These are phyloP conservation scores for Drosophila santomea DNA, from an alignment of 1,140 invertebrate genomes.

Conservation along the genomic window DNA sequence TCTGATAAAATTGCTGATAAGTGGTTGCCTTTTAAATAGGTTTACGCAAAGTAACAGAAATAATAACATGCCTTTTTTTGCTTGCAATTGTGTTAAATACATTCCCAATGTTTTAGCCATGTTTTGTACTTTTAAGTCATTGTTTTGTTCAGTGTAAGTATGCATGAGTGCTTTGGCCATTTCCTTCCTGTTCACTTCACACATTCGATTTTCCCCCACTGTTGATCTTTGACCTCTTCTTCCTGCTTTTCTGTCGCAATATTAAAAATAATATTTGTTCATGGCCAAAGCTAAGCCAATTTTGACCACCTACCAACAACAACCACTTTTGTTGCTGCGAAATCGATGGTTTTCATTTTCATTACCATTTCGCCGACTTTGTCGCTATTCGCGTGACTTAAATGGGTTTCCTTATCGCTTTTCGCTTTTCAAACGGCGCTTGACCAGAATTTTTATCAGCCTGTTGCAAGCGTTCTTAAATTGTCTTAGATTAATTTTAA, in stretches of 20 bases:
- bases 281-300: slow-evolving; percentile 76
- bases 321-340: slow-evolving; percentile 29
- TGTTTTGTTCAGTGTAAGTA: background rate
- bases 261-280: slow-evolving; percentile 75
- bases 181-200: slow-evolving; percentile 24
- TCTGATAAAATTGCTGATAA: too few relatives aligned
- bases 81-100: too few relatives aligned
- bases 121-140: too few relatives aligned
- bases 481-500: slow-evolving; percentile 54
- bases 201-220: slow-evolving; percentile 12
- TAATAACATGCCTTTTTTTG: too few relatives aligned
- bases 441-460: slow-evolving; percentile 39
- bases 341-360: slow-evolving; percentile 37
- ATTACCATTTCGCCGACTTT: background rate
- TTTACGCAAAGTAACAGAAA: too few relatives aligned
- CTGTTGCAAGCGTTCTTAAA: slow-evolving; percentile 47
- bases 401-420: slow-evolving; percentile 37
- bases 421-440: slow-evolving; percentile 22
- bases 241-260: slow-evolving; percentile 45
- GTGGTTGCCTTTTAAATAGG: too few relatives aligned
- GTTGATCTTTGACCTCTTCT: slow-evolving; percentile 36
- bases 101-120: too few relatives aligned
- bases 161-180: background rate
- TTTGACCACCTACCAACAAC: slow-evolving; percentile 25
- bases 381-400: slow-evolving; percentile 43